Base-by-base conservation (phyloP, 23 tunicate species). In the Trididemnum nubilum region DNA sequence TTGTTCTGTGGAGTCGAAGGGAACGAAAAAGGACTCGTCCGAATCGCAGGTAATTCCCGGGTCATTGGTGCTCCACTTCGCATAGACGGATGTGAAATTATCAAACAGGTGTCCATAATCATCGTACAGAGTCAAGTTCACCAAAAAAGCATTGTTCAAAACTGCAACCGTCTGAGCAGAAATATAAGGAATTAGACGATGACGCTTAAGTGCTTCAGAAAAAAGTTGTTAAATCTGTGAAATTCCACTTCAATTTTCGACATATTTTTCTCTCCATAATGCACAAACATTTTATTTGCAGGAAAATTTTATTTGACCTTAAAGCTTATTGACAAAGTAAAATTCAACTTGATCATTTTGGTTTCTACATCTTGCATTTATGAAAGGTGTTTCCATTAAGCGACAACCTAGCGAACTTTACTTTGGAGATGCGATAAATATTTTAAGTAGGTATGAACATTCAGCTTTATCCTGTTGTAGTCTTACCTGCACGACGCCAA, bases 91-190 rank as follows among this genome's bases (percentile, higher is more conserved):
- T 12, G 97, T 61, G 58, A 92, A 92, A 35, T 92, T 92, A 34
- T 92, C 97, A 40, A 92, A 92, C 77, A 73, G 50, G 39, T 60
- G 65, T 28, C 88, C 92, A 35, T 51, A 64, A 9, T 66, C 76
- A 63, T 92, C 92, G 76, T 44, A 92, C n/a, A 74, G 85, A 23
- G 92, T 82, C 36, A 92, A 49, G 38, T 89, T 86, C 34, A 92
- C 49, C 4, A 52, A 65, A 0, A 92, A 37, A 3, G 64, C 30
- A 23, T 82, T 77, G 37, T 85, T 64, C 1, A 79, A 81, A 33
- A 86, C 63, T 18, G 81, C 82, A 22, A 92, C 87, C 7, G 92
- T 65, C 86, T 87, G 29, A 33, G 63, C n/a, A 26, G 5, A 61
- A 44, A 44, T 9, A 7, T 44, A 44, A 15, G 54, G 9, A 7